A percentile compares a stretch with the other conserved stretches of the same genome.
phyloP scores from a whole-genome alignment of 2,113 vertebrate genomes.

The Halichoeres trimaculatus region DNA sequence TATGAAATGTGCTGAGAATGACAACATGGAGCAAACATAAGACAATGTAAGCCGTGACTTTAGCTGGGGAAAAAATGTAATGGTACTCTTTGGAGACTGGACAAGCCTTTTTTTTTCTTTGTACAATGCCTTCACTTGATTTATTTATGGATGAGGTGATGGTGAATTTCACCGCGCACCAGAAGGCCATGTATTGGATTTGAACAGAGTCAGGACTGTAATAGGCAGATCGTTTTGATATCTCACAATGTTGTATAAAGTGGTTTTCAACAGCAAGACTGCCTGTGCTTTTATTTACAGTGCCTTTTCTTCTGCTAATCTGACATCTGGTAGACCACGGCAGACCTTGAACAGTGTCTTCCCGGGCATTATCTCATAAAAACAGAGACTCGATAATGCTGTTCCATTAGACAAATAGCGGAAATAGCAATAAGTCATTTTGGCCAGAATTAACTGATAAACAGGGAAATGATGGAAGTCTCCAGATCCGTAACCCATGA shows the following conservation, averaged over 20 bases:
- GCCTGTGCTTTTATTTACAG: slow-evolving; percentile 62
- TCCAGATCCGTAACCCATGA: slow-evolving; percentile 59
- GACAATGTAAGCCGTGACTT: slow-evolving; percentile 54
- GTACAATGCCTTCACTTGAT: slow-evolving; percentile 60
- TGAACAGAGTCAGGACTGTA: slow-evolving; percentile 50
- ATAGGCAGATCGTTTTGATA: slow-evolving; percentile 62
- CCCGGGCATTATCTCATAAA: slow-evolving; percentile 68
- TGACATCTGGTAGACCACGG: slow-evolving; percentile 65
- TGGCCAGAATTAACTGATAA: slow-evolving; percentile 66
- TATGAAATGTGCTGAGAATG: slow-evolving; percentile 80
- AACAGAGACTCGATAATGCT: slow-evolving; percentile 68
- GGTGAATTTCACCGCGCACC: neutral
- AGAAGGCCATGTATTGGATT: slow-evolving; percentile 41
- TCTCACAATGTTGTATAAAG: slow-evolving; percentile 36
- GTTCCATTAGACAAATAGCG: slow-evolving; percentile 55
- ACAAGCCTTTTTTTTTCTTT: slow-evolving; percentile 41
- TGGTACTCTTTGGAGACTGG: slow-evolving; percentile 36
- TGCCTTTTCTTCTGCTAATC: slow-evolving; percentile 66
- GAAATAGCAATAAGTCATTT: slow-evolving; percentile 65
- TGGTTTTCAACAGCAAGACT: slow-evolving; percentile 28
- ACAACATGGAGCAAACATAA: slow-evolving; percentile 75
- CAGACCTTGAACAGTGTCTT: slow-evolving; percentile 69
- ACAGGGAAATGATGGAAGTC: slow-evolving; percentile 65
- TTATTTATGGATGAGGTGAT: slow-evolving; percentile 55
- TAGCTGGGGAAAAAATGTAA: slow-evolving; percentile 20